Evolutionary conservation across 2,113 vertebrate genomes (phyloP).

Genomic region (Anser cygnoides): DNA sequence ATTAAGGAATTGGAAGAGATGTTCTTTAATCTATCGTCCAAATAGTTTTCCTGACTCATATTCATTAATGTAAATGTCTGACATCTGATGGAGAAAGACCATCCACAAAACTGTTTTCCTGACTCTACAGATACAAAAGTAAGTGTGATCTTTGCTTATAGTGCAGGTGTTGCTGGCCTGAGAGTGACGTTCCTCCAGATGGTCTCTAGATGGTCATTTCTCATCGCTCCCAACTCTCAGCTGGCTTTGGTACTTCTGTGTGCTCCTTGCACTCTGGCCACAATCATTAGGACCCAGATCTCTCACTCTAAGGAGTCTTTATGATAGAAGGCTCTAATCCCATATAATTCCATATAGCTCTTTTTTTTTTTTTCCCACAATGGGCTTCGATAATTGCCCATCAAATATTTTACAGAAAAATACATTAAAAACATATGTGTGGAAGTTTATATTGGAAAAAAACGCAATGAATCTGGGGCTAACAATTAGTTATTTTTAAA

Average conservation of each 20-base stretch:
- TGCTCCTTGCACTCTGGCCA: background rate
- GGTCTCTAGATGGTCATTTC: background rate
- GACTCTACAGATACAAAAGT: background rate
- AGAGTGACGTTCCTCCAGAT: background rate
- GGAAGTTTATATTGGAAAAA: background rate
- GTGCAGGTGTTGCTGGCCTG: background rate
- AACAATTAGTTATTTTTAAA: conserved; percentile 46
- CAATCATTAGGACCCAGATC: background rate
- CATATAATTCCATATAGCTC: background rate
- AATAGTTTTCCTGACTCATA: background rate
- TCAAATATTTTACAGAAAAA: background rate
- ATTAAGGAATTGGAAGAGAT: background rate
- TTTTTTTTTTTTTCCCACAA: background rate
- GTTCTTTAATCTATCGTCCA: background rate
- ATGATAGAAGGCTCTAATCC: background rate
- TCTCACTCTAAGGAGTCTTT: background rate
- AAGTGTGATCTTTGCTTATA: background rate
- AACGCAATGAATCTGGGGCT: background rate
- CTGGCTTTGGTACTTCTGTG: background rate
- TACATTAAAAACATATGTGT: background rate
- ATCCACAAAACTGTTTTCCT: background rate
- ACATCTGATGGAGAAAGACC: background rate
- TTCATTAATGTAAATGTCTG: background rate
- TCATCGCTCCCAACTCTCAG: background rate
- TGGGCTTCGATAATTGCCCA: background rate